Base-by-base conservation (phyloP, 2,797 vertebrate genomes). In the Cyprinella venusta region DNA sequence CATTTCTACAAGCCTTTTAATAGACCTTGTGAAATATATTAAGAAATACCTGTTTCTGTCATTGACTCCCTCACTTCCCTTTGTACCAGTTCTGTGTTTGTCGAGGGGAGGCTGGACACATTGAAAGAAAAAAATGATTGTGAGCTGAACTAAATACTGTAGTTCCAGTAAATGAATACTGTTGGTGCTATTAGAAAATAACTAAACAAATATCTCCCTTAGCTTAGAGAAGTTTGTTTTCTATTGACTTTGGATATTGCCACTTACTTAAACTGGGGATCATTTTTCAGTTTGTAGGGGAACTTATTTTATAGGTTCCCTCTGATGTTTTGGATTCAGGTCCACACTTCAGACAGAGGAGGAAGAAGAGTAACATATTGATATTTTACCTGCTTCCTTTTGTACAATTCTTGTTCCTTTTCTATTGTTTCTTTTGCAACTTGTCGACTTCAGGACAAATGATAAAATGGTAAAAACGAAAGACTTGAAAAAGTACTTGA, bases 21-120 rank as follows among this genome's bases (percentile, higher is more conserved):
- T 64, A 15, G 45, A 68, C 30, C 61, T 76, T 76, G 36, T 33
- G 50, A 68, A 68, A 76, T 82, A 65, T 65, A 40, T 81, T 24
- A 26, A 75, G 56, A 64, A 81, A 65, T 54, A 36, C 12, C 69
- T 8, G 18, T 36, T 64, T 63, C 38, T 63, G 19, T 61, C 9
- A 63, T 48, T 26, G 30, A 78, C 10, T 19, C 30, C 48, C 21
- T 56, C 19, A 30, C 24, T 54, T 56, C 50, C 36, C n/a, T 68
- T 24, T 68, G 63, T 50, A 8, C 13, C 3, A 42, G 33, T 18
- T 72, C 63, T 38, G 26, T 64, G 59, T 56, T 64, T 74, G 42
- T 70, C 1, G 6, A 74, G 8, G 36, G 54, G 19, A 59, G 54
- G 74, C 21, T 80, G 19, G 79, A 61, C 79, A 61, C 6, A 5